A percentile compares a stretch with the other conserved stretches of the same genome.
phyloP scores from a whole-genome alignment of 2,113 vertebrate genomes.

The Oreochromis spilurus region DNA sequence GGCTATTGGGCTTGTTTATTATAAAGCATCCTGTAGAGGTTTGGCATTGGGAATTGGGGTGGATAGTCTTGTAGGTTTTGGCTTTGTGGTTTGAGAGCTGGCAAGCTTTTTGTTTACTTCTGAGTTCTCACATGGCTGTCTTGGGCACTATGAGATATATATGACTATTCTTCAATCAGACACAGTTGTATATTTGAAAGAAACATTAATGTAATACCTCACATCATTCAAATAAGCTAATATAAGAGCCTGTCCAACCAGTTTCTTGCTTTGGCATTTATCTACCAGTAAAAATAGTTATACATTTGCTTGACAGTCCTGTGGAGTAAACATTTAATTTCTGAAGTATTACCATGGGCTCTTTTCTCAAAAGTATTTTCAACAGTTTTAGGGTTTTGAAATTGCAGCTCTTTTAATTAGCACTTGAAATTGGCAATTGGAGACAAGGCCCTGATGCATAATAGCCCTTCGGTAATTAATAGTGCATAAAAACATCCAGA shows the following conservation, averaged over 20 bases:
- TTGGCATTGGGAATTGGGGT: not conserved
- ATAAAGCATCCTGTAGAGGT: not conserved
- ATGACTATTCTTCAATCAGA: not conserved
- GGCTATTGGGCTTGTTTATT: conserved; percentile 11
- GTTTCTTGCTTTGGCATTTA: not conserved
- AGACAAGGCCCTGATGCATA: conserved; percentile 10
- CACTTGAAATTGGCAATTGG: conserved; percentile 12
- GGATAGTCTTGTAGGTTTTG: conserved; percentile 9
- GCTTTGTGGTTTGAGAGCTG: conserved; percentile 19
- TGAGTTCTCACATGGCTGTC: not conserved
- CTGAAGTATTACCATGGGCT: not conserved
- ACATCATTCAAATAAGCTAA: not conserved
- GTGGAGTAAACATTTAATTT: not conserved
- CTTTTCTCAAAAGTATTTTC: not conserved
- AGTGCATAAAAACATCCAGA: conserved; percentile 34
- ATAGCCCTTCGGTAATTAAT: conserved; percentile 32
- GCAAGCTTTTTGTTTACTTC: conserved; percentile 26
- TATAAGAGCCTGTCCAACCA: not conserved
- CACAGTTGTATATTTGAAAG: not conserved
- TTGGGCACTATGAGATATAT: not conserved
- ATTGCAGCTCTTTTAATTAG: conserved; percentile 20
- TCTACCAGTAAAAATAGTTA: not conserved
- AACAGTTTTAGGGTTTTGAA: conserved; percentile 8
- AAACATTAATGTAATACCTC: not conserved
- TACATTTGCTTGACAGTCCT: not conserved